Percentiles rank a stretch among this genome's conserved stretches.
phyloP scores from a whole-genome alignment of 2,797 vertebrate genomes.

The Coregonus sp. region DNA sequence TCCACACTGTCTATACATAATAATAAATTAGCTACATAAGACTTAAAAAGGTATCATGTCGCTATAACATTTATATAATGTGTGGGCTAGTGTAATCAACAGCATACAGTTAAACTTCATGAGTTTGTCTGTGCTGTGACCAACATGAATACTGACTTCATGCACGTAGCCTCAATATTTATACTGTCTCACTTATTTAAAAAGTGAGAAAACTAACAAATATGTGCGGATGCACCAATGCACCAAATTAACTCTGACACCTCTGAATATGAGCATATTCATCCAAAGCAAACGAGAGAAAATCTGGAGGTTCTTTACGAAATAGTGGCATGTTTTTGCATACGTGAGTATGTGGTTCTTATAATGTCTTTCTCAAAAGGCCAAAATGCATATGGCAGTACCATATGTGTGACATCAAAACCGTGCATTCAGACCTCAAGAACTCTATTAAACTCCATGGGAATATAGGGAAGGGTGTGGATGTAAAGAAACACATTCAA shows the following conservation, averaged over 20 bases:
- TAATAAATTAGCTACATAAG: background rate
- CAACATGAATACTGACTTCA: conserved; percentile 68
- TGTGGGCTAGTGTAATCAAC: conserved; percentile 19
- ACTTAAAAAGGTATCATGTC: background rate
- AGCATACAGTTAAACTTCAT: conserved; percentile 19
- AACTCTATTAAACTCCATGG: conserved; percentile 71
- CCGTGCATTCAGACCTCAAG: conserved; percentile 79
- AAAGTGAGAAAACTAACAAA: conserved; percentile 63
- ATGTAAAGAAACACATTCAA: conserved; percentile 69
- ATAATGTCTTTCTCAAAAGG: conserved; percentile 76
- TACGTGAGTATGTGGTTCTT: conserved; percentile 60
- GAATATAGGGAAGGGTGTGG: conserved; percentile 67
- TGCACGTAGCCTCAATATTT: conserved; percentile 67
- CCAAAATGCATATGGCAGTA: conserved; percentile 76
- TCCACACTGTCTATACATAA: background rate
- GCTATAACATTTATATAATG: conserved; percentile 17
- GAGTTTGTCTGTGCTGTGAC: conserved; percentile 37
- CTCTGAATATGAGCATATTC: conserved; percentile 68
- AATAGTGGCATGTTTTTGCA: conserved; percentile 59
- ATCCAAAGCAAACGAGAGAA: conserved; percentile 66
- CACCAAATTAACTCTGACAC: conserved; percentile 77
- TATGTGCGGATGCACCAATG: conserved; percentile 63
- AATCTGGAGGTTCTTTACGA: conserved; percentile 75
- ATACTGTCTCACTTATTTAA: conserved; percentile 64
- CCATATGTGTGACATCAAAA: conserved; percentile 81